Evolutionary conservation across 92 coral and sea anemone genomes (phyloP), one percentile per base, ranked within the genome.

Genomic region (Paragorgia papillata): DNA sequence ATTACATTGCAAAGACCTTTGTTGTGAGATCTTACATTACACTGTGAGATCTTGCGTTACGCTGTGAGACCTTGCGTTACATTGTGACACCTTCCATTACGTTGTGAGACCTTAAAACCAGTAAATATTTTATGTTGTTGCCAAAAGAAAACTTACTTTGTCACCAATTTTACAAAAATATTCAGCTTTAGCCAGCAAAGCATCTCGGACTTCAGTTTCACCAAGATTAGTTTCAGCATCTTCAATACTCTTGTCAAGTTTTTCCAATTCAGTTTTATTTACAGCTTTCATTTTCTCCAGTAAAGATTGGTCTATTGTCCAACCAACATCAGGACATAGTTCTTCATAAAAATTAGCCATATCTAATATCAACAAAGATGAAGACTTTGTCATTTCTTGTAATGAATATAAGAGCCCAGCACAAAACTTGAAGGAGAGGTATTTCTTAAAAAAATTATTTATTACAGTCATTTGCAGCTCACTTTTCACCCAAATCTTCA

Each of bases 281-380:
- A 86, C 88, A 40, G 83, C 76, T 62, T 91, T 92, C 98, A 94
- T 94, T 41, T 87, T 91, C 4, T 69, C 86, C 61, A 91, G 79
- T 44, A 94, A 68, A 19, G 90, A 51, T 56, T 91, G 87, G 83
- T 94, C 98, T n/a, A 91, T 56, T 27, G 92, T 50, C 98, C 98
- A 94, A 32, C 90, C 92, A 2, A 94, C 70, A 25, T 94, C 98
- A 21, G 89, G 49, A 66, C 98, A 94, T 0, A 94, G 71, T 59
- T 94, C 98, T 63, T 94, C 97, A 87, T 94, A 94, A 56, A 91
- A 83, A 7, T 90, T 90, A 3, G 97, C 97, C 98, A 94, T 94
- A 55, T 94, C 98, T 94, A 68, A 12, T 34, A 21, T 39, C 49
- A 37, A 5, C 5, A 37, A 4, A 37, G 12, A 4, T 37, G 12